These are phyloP conservation scores for Desmophyllum pertusum DNA, from an alignment of 92 coral and sea anemone species.

Conservation along the genomic window DNA sequence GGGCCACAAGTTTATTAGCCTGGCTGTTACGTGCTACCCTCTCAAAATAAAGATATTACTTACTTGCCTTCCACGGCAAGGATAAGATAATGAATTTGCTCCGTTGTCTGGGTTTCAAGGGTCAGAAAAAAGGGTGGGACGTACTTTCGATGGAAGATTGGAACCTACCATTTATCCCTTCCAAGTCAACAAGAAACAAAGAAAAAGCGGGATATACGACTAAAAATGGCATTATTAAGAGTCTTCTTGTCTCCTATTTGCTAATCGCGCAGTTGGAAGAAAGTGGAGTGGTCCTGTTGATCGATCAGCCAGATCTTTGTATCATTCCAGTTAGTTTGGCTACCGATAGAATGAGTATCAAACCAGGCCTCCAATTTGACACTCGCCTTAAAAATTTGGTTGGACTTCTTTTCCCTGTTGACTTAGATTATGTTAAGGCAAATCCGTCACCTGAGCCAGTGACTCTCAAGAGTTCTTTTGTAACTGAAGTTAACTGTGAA, in stretches of 20 bases:
- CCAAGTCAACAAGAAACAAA: slow-evolving; percentile 26
- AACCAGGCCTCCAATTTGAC: slow-evolving; percentile 48
- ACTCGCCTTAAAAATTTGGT: slow-evolving; percentile 33
- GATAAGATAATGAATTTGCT: slow-evolving; percentile 33
- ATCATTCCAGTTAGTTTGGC: slow-evolving; percentile 39
- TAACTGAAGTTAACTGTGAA: slow-evolving; percentile 23
- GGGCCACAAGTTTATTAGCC: no score
- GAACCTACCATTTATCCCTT: slow-evolving; percentile 39
- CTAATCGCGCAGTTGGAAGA: slow-evolving; percentile 30
- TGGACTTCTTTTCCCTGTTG: slow-evolving; percentile 41
- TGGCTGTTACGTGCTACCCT: no score
- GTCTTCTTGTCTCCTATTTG: slow-evolving; percentile 13
- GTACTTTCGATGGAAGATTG: slow-evolving; percentile 25
- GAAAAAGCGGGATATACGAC: slow-evolving; percentile 33
- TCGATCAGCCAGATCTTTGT: slow-evolving; percentile 21
- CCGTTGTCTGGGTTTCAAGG: slow-evolving; percentile 25
- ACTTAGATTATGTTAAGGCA: slow-evolving; percentile 28
- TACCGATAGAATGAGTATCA: slow-evolving; percentile 31
- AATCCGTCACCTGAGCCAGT: slow-evolving; percentile 45
- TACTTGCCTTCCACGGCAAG: slow-evolving; percentile 32
- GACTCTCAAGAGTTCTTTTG: slow-evolving; percentile 21
- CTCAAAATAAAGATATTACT: no score
- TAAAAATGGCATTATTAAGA: slow-evolving; percentile 19
- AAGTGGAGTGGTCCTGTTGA: slow-evolving; percentile 16
- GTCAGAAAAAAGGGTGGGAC: slow-evolving; percentile 31